These are phyloP conservation scores for Pelobates cultripes DNA, from an alignment of 2,797 vertebrate species.

Conservation along the genomic window DNA sequence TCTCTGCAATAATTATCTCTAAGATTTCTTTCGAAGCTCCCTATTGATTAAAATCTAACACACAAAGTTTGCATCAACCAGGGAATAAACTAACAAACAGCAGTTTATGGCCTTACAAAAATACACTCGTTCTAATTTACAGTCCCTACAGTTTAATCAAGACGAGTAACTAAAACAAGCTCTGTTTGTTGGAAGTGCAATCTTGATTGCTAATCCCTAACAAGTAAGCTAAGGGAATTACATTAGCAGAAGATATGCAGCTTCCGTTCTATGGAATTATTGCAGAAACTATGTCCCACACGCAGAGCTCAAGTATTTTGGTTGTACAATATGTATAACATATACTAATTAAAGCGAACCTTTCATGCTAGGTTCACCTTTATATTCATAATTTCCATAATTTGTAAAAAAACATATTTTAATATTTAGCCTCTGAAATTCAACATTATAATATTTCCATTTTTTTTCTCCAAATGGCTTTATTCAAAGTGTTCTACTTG, in stretches of 20 bases:
- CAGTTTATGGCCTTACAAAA: not conserved
- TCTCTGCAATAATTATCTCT: not conserved
- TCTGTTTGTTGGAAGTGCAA: not conserved
- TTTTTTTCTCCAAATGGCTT: too few species aligned
- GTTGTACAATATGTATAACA: too few species aligned
- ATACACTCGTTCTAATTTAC: not conserved
- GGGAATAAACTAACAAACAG: not conserved
- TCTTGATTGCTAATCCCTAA: not conserved
- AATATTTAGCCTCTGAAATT: too few species aligned
- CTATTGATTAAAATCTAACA: not conserved
- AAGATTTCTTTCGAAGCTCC: not conserved
- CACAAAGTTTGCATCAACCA: not conserved
- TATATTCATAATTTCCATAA: too few species aligned
- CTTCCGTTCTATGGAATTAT: not conserved
- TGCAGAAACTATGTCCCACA: too few species aligned
- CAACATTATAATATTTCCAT: too few species aligned
- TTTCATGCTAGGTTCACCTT: too few species aligned
- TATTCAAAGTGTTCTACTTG: too few species aligned
- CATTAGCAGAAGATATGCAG: not conserved
- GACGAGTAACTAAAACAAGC: constrained; percentile 2
- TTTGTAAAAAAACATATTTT: too few species aligned
- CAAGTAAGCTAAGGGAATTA: not conserved
- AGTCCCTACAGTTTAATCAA: not conserved
- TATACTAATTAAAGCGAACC: too few species aligned
- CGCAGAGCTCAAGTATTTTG: too few species aligned